Evolutionary conservation across 1,140 invertebrate genomes (phyloP), one percentile per base, ranked within the genome.

Genomic region (Linepithema humile): DNA sequence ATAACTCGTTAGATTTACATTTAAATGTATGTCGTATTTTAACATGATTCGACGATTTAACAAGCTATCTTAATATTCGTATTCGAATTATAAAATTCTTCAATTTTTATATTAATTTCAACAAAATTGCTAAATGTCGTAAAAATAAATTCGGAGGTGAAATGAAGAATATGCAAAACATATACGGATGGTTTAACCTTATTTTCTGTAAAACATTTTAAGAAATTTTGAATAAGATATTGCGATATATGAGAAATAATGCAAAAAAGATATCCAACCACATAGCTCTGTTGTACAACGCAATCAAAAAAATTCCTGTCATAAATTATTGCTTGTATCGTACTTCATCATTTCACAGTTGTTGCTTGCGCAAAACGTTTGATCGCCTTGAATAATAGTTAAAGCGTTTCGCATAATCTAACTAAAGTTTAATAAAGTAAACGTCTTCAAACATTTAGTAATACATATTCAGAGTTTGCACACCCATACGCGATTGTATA

Each of bases 1-100:
- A 35, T 45, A 60, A 74, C 45, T 35, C 12, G 40, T 75, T 75
- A 45, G 57, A 75, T 75, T 75, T 75, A 48, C 38, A 60, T 43
- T 0, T 20, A 74, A 74, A 74, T 75, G 2, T 62, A 20, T 1
- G 6, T 35, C 20, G 17, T 48, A 43, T 48, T 5, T 29, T 48
- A 32, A 45, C 40, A 32, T 10, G 23, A 43, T 15, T 43, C 29
- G 38, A 9, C n/a, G n/a, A n/a, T n/a, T n/a, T n/a, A n/a, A n/a
- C n/a, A n/a, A 55, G 48, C 6, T 53, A n/a, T 6, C 20, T 32
- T 62, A 20, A 75, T 62, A n/a, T n/a, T n/a, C n/a, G 10, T 20
- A 60, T 62, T 62, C 12, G 40, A 40, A 38, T 1, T 59, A 12
- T 10, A 23, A 3, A 9, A 3, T 23, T 32, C 4, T 32, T 32